Evolutionary conservation across 2,888 invertebrate genomes (phyloP).

Genomic region (Arge pagana): DNA sequence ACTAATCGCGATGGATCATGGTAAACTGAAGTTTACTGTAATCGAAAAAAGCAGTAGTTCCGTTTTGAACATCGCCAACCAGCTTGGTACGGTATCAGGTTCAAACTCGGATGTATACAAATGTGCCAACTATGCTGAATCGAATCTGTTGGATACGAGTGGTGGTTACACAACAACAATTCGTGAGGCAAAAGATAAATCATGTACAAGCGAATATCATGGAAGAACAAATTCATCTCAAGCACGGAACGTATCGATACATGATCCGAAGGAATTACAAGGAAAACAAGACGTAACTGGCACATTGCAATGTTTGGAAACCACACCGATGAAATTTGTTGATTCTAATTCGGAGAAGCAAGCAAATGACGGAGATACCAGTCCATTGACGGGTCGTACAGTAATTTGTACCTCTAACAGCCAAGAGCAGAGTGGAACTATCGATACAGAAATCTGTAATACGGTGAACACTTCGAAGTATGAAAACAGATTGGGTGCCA

Average conservation of each 20-base stretch:
- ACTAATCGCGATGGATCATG: neutral
- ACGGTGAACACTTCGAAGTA: neutral
- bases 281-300: conserved; percentile 3
- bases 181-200: neutral
- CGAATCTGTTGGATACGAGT: no score
- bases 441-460: no score
- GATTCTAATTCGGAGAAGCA: conserved; percentile 7
- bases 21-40: no score
- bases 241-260: neutral
- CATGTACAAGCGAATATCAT: neutral
- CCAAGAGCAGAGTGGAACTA: no score
- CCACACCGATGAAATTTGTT: neutral
- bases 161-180: no score
- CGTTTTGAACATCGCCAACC: no score
- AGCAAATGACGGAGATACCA: conserved; percentile 23
- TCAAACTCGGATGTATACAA: no score
- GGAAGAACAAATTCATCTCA: neutral
- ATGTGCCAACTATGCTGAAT: no score
- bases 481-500: no score
- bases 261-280: neutral
- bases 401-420: conserved; percentile 21
- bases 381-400: conserved; percentile 31
- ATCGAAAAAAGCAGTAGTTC: no score
- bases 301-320: conserved; percentile 8
- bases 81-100: no score